These are phyloP conservation scores for Anniella stebbinsi DNA, from an alignment of 2,797 vertebrate genomes.

Conservation along the genomic window DNA sequence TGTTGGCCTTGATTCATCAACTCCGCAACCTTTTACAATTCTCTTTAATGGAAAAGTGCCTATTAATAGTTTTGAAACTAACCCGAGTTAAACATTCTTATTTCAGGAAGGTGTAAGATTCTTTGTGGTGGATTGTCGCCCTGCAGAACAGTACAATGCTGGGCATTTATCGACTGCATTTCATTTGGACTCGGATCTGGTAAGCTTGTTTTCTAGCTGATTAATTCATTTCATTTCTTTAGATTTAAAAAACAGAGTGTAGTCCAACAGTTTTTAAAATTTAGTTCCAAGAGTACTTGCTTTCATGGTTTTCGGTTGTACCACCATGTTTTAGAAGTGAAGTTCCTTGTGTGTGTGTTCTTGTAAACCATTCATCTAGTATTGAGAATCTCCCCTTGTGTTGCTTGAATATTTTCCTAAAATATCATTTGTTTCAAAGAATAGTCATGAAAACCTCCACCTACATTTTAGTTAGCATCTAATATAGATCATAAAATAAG, in stretches of 20 bases:
- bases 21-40: neutral
- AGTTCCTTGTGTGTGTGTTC: neutral
- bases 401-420: slow-evolving; percentile 7
- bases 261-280: neutral
- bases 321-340: neutral
- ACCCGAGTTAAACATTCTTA: slow-evolving; percentile 30
- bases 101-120: slow-evolving; percentile 95
- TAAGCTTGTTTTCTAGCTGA: slow-evolving; percentile 75
- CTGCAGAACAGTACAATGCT: slow-evolving; percentile 98
- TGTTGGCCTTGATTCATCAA: neutral
- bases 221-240: slow-evolving; percentile 13
- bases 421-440: neutral
- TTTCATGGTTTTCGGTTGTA: neutral
- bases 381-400: neutral
- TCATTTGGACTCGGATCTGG: slow-evolving; percentile 98
- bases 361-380: neutral
- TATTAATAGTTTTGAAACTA: slow-evolving; percentile 22
- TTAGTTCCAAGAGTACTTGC: neutral
- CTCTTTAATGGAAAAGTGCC: neutral
- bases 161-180: slow-evolving; percentile 98
- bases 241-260: neutral
- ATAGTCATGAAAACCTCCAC: neutral
- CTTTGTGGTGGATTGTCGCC: slow-evolving; percentile 98
- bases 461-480: neutral
- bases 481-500: neutral